These are phyloP conservation scores for Desmophyllum pertusum DNA, from an alignment of 92 coral and sea anemone genomes.

Conservation along the genomic window DNA sequence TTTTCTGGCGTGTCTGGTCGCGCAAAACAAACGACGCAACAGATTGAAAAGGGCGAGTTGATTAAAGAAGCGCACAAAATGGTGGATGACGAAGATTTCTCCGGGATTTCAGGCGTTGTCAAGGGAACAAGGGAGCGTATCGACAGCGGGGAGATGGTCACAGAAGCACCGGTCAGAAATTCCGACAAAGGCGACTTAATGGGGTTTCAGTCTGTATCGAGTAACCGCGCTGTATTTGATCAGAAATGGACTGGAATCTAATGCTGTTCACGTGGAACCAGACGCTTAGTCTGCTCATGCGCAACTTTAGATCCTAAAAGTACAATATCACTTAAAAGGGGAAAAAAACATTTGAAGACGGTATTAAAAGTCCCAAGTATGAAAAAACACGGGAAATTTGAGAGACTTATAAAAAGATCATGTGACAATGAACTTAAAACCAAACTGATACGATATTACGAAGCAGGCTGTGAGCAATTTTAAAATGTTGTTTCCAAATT, in stretches of 20 bases:
- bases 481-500: too few species aligned
- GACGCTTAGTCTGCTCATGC: not conserved
- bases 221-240: conserved; percentile 3
- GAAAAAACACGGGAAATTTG: not conserved
- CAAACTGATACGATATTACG: not conserved
- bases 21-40: conserved; percentile 63
- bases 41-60: conserved; percentile 70
- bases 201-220: conserved; percentile 9
- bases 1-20: conserved; percentile 50
- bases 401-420: not conserved
- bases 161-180: conserved; percentile 15
- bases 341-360: not conserved
- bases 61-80: conserved; percentile 59
- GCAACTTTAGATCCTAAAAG: not conserved
- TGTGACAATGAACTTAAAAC: not conserved
- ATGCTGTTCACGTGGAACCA: not conserved
- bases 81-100: conserved; percentile 69
- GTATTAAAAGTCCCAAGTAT: not conserved
- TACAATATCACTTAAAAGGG: not conserved
- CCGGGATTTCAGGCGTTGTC: conserved; percentile 41
- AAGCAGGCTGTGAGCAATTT: too few species aligned
- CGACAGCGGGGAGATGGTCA: conserved; percentile 39
- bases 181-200: conserved; percentile 20
- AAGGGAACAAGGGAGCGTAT: conserved; percentile 33
- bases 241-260: conserved; percentile 23